Conservation (phyloP, 2,888 invertebrate species). For the Prosapia bicincta region DNA sequence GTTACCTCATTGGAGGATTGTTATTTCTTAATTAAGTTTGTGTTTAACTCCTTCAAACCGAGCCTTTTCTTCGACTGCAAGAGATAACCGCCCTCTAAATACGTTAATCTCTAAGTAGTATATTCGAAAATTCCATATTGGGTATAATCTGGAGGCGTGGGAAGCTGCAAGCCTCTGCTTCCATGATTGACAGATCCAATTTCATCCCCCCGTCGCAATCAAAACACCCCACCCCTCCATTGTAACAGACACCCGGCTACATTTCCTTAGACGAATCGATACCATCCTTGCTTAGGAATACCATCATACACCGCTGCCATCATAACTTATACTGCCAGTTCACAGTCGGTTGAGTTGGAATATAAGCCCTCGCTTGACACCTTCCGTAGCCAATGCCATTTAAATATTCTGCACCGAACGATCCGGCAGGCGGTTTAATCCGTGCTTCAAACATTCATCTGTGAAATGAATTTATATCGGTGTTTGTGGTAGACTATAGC, state of each 20-base stretch:
- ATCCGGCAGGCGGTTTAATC: neutral
- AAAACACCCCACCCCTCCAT: conserved; percentile 17
- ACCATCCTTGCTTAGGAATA: neutral
- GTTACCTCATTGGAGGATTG: too few species aligned
- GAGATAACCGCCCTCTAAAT: too few species aligned
- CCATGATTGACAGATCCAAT: conserved; percentile 27
- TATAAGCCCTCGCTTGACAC: neutral
- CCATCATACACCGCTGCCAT: neutral
- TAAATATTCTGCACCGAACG: neutral
- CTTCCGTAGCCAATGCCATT: neutral
- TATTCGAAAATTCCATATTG: conserved; percentile 26
- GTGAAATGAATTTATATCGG: neutral
- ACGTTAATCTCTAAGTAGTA: conserved; percentile 9
- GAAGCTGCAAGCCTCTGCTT: conserved; percentile 6
- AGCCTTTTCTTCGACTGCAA: too few species aligned
- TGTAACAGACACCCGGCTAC: neutral
- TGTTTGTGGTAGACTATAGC: neutral
- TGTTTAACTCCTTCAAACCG: too few species aligned
- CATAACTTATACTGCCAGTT: neutral
- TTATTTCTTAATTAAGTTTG: too few species aligned
- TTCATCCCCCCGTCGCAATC: conserved; percentile 27
- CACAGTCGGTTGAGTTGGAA: neutral
- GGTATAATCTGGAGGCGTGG: conserved; percentile 8
- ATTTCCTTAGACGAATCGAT: conserved; percentile 4
- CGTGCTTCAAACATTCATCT: neutral